phyloP scores from a whole-genome alignment of 2,888 invertebrate genomes.

The Lepidonotus clava region DNA sequence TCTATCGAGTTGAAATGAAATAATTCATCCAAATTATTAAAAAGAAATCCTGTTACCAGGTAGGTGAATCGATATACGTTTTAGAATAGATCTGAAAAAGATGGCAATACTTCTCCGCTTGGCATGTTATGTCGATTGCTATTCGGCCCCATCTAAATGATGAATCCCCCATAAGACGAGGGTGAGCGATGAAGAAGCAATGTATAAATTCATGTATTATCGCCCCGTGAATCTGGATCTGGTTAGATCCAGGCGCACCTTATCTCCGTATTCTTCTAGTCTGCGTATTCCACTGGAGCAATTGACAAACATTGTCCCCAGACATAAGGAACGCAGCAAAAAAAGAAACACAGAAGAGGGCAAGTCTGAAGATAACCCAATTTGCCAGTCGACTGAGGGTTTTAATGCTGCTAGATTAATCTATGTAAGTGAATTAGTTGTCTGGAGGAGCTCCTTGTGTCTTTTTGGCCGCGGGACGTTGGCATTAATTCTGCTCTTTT shows the following conservation, averaged over 20 bases:
- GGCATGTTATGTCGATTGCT: not conserved
- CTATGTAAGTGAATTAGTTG: not conserved
- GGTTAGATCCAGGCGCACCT: not conserved
- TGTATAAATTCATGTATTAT: conserved; percentile 21
- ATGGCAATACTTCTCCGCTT: too few relatives aligned
- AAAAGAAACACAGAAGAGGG: not conserved
- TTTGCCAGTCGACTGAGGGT: conserved; percentile 1
- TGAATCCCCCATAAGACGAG: not conserved
- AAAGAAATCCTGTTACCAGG: too few relatives aligned
- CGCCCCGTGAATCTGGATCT: not conserved
- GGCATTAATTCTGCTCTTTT: not conserved
- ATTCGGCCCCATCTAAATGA: not conserved
- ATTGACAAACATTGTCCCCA: conserved; percentile 13
- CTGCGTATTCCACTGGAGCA: not conserved
- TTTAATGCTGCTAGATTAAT: not conserved
- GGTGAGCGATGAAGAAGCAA: not conserved
- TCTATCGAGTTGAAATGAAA: too few relatives aligned
- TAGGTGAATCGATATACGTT: too few relatives aligned
- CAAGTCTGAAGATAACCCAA: not conserved
- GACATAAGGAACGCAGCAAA: not conserved
- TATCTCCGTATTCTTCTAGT: not conserved
- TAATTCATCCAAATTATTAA: too few relatives aligned
- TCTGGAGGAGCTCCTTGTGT: not conserved
- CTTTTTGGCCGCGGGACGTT: not conserved
- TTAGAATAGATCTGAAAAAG: too few relatives aligned